phyloP scores from a whole-genome alignment of 2,888 invertebrate species.

The Antitype chi region DNA sequence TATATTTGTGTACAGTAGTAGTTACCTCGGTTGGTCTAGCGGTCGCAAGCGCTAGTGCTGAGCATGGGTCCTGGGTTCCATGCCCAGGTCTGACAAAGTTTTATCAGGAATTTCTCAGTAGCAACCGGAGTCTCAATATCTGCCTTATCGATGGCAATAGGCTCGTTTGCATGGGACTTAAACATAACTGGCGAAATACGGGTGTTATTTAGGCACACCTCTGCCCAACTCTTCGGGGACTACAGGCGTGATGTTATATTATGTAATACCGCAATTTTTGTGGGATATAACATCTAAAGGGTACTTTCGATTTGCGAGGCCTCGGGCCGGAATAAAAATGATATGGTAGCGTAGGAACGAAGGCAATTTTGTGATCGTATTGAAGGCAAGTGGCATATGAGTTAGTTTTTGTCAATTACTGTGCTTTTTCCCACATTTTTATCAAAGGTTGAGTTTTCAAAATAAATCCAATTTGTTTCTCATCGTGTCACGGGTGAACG shows the following conservation, averaged over 20 bases:
- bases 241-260: not conserved
- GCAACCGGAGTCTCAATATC: not conserved
- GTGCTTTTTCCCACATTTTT: not conserved
- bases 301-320: not conserved
- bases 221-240: not conserved
- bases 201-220: not conserved
- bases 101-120: not conserved
- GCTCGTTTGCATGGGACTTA: not conserved
- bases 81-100: not conserved
- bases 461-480: constrained; percentile 2
- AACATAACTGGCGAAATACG: not conserved
- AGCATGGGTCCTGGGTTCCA: not conserved
- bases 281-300: not conserved
- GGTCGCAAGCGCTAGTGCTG: not conserved
- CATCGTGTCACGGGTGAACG: not conserved
- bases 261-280: too few species aligned
- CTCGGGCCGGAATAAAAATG: constrained; percentile 7
- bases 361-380: constrained; percentile 24
- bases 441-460: not conserved
- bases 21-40: not conserved
- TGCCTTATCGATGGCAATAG: not conserved
- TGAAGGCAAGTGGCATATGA: not conserved
- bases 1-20: not conserved
- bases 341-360: constrained; percentile 10
- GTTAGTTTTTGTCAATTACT: not conserved